Conservation (phyloP, 2,113 vertebrate genomes). For the Phrynosoma platyrhinos region DNA sequence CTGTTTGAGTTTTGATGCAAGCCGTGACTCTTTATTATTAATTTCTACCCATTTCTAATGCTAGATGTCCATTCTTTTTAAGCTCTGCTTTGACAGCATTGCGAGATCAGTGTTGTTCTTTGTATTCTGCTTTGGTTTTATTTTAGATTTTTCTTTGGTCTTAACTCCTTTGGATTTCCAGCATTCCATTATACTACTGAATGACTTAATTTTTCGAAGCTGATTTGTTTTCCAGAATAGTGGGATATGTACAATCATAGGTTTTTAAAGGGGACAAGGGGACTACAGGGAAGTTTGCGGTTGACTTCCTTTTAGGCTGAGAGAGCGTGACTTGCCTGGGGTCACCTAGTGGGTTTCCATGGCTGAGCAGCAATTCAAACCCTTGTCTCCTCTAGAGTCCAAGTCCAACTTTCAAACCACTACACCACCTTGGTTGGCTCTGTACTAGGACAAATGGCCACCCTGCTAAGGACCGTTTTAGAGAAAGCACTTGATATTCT, state of each 20-base stretch:
- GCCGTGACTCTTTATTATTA: neutral
- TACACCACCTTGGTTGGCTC: neutral
- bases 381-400: neutral
- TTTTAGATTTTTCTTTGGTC: neutral
- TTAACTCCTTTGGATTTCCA: neutral
- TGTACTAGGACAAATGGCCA: neutral
- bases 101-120: too few relatives aligned
- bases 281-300: neutral
- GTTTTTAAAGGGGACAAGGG: neutral
- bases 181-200: neutral
- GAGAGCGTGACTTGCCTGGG: neutral
- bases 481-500: neutral
- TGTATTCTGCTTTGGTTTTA: too few relatives aligned
- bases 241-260: neutral
- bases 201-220: neutral
- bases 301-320: neutral
- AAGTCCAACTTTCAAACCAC: too few relatives aligned
- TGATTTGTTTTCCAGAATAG: neutral
- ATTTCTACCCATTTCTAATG: neutral
- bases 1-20: neutral
- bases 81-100: neutral
- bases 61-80: neutral
- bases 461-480: neutral
- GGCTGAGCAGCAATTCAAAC: too few relatives aligned
- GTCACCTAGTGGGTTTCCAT: too few relatives aligned